These are phyloP conservation scores for Zaprionus taronus DNA, from an alignment of 1,140 invertebrate genomes.

Conservation along the genomic window DNA sequence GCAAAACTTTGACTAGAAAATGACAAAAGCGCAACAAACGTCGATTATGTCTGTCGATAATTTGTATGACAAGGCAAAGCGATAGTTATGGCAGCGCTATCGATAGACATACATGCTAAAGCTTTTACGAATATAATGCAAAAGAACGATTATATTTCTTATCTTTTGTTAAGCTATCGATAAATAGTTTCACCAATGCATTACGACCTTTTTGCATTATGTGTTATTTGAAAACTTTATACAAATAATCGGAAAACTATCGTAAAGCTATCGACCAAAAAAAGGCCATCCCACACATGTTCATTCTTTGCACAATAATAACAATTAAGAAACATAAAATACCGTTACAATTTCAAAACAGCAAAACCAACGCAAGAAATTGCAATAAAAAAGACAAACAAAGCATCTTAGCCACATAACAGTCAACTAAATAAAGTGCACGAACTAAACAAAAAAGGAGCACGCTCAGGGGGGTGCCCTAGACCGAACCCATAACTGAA, in stretches of 20 bases:
- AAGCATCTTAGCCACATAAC: conserved; percentile 40
- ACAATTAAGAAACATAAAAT: conserved; percentile 20
- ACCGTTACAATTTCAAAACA: conserved; percentile 16
- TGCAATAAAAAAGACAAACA: conserved; percentile 43
- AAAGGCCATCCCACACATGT: background rate
- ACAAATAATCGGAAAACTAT: background rate
- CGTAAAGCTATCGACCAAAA: background rate
- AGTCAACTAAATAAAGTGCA: conserved; percentile 23
- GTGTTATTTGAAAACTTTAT: no score
- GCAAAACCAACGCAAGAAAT: conserved; percentile 17
- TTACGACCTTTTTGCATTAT: no score
- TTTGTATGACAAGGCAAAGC: background rate
- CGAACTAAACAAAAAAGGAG: conserved; percentile 8
- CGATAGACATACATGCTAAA: background rate
- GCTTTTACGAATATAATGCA: no score
- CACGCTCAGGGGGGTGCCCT: background rate
- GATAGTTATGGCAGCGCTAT: background rate
- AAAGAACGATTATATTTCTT: no score
- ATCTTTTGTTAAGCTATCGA: background rate
- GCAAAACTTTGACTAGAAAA: background rate
- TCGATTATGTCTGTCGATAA: background rate
- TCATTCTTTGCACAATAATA: background rate
- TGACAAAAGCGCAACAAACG: background rate
- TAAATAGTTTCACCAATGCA: background rate
- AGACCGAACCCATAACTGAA: background rate